phyloP scores from a whole-genome alignment of 2,888 invertebrate genomes.

The Chouioia cunea region DNA sequence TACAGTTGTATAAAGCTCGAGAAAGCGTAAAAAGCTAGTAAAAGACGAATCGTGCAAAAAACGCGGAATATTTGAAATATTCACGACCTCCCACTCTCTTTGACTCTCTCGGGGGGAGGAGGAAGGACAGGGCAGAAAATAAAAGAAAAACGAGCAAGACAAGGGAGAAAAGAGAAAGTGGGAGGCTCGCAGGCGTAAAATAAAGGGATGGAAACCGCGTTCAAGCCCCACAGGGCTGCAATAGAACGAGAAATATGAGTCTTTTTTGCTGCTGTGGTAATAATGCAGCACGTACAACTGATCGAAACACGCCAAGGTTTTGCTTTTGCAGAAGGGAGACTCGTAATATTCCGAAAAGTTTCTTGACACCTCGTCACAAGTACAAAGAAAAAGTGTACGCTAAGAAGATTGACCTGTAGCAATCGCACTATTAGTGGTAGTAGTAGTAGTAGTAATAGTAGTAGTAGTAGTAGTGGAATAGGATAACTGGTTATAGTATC shows the following conservation, averaged over 20 bases:
- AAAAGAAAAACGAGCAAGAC: not conserved
- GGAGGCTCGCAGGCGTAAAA: slow-evolving; percentile 26
- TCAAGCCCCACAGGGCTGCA: slow-evolving; percentile 32
- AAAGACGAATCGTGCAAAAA: slow-evolving; percentile 22
- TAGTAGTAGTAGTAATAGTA: no score
- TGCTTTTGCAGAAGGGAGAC: not conserved
- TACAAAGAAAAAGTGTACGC: no score
- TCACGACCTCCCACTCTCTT: no score
- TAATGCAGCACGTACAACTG: slow-evolving; percentile 43
- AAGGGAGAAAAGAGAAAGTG: slow-evolving; percentile 21
- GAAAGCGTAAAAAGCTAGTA: slow-evolving; percentile 11
- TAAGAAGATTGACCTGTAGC: slow-evolving; percentile 42
- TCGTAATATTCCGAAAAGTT: no score
- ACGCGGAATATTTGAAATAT: slow-evolving; percentile 43
- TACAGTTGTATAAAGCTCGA: slow-evolving; percentile 4
- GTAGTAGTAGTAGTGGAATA: no score
- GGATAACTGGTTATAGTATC: not conserved
- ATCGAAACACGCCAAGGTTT: slow-evolving; percentile 4
- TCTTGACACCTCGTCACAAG: no score
- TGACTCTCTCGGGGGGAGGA: not conserved
- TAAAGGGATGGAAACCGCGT: slow-evolving; percentile 38
- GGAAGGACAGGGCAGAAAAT: not conserved
- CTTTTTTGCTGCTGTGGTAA: slow-evolving; percentile 49
- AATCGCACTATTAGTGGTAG: no score
- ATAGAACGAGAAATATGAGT: slow-evolving; percentile 51